A percentile compares a stretch with the other conserved stretches of the same genome.
phyloP scores from a whole-genome alignment of 2,888 invertebrate species.

The Macaria notata region DNA sequence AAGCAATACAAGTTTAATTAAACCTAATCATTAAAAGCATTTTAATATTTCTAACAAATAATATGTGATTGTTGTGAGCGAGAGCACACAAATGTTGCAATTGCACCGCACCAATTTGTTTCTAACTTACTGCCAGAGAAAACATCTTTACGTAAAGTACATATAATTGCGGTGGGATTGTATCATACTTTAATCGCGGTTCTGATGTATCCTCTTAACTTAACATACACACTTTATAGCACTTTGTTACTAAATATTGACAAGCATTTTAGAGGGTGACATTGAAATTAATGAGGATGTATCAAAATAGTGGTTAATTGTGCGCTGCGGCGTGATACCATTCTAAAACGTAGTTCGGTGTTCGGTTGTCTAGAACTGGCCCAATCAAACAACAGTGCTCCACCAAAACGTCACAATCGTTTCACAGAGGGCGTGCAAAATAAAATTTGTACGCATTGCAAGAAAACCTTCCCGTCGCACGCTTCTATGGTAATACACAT shows the following conservation, averaged over 20 bases:
- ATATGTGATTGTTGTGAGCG: slow-evolving; percentile 22
- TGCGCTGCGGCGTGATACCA: not conserved
- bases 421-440: slow-evolving; percentile 81
- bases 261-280: no score
- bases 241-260: no score
- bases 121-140: not conserved
- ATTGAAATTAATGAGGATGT: no score
- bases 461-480: slow-evolving; percentile 89
- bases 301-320: no score
- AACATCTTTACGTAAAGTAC: no score
- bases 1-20: not conserved
- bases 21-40: slow-evolving; percentile 30
- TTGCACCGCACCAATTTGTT: slow-evolving; percentile 8
- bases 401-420: slow-evolving; percentile 84
- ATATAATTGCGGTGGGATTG: slow-evolving; percentile 8
- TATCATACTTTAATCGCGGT: slow-evolving; percentile 1
- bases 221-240: no score
- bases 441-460: slow-evolving; percentile 86
- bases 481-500: slow-evolving; percentile 91
- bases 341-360: slow-evolving; percentile 70
- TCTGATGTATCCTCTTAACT: slow-evolving; percentile 14
- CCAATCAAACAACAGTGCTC: slow-evolving; percentile 87
- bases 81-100: slow-evolving; percentile 27
- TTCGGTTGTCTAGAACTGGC: slow-evolving; percentile 86
- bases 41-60: slow-evolving; percentile 8